Conservation (phyloP, 2,797 vertebrate species). For the Lophotriccus pileatus region DNA sequence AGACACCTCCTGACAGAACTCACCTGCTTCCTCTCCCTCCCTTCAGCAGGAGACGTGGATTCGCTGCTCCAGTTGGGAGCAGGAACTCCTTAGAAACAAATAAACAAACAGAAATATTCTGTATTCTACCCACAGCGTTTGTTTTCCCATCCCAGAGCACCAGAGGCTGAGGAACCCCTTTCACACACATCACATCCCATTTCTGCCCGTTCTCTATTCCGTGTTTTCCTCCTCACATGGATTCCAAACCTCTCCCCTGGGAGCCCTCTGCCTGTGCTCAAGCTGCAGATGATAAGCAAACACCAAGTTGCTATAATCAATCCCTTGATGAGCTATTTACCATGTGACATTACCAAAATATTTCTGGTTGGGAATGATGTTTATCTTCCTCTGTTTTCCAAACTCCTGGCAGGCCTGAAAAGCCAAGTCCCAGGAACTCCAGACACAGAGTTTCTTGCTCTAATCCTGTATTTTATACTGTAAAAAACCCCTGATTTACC, state of each 20-base stretch:
- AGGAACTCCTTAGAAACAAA: not conserved
- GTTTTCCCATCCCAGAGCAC: not conserved
- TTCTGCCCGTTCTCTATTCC: not conserved
- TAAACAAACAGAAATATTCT: not conserved
- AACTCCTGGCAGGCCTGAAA: not conserved
- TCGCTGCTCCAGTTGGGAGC: not conserved
- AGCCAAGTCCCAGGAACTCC: not conserved
- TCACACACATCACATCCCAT: not conserved
- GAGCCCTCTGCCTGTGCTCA: not conserved
- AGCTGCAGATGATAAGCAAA: constrained; percentile 30
- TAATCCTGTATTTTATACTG: not conserved
- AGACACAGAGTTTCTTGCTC: not conserved
- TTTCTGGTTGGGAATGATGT: constrained; percentile 10
- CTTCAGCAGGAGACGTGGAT: not conserved
- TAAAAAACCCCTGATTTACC: not conserved
- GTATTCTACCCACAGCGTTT: accelerated
- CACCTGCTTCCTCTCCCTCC: not conserved
- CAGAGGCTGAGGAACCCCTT: not conserved
- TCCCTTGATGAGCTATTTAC: constrained; percentile 24
- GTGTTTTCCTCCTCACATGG: not conserved
- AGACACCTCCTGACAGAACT: not conserved
- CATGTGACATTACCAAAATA: constrained; percentile 21
- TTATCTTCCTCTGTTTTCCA: constrained; percentile 11
- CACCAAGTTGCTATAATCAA: not conserved
- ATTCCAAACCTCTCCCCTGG: not conserved